These are phyloP conservation scores for Allygus modestus DNA, from an alignment of 2,888 invertebrate species.

Conservation along the genomic window DNA sequence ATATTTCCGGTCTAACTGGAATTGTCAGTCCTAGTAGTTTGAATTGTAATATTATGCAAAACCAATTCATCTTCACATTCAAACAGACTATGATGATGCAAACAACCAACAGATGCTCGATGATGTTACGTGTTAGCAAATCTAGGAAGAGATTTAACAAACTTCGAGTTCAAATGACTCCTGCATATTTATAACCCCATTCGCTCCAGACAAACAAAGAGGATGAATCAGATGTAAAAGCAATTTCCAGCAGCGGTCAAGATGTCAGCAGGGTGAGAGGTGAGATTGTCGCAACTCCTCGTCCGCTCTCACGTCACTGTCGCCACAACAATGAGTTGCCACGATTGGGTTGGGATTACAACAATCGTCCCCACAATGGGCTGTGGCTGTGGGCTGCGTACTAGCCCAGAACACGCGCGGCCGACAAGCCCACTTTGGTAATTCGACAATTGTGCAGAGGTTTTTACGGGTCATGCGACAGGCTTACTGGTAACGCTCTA, in stretches of 20 bases:
- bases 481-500: not conserved
- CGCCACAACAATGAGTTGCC: constrained; percentile 13
- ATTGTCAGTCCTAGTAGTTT: no score
- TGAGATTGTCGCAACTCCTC: not conserved
- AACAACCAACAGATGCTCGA: no score
- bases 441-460: not conserved
- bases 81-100: no score
- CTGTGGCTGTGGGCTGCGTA: not conserved
- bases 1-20: no score
- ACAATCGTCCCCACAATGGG: constrained; percentile 16
- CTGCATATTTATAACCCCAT: not conserved
- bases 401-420: constrained; percentile 28
- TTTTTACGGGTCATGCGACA: not conserved
- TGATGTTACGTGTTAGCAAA: no score
- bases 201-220: not conserved
- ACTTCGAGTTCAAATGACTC: not conserved
- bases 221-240: not conserved
- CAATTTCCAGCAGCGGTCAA: constrained; percentile 5
- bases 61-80: no score
- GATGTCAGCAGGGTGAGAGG: constrained; percentile 34
- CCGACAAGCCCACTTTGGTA: constrained; percentile 16
- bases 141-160: not conserved
- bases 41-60: no score
- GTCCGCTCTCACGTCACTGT: not conserved
- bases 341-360: constrained; percentile 18